Conservation (phyloP, 2,888 invertebrate species). For the Perdita meconis region DNA sequence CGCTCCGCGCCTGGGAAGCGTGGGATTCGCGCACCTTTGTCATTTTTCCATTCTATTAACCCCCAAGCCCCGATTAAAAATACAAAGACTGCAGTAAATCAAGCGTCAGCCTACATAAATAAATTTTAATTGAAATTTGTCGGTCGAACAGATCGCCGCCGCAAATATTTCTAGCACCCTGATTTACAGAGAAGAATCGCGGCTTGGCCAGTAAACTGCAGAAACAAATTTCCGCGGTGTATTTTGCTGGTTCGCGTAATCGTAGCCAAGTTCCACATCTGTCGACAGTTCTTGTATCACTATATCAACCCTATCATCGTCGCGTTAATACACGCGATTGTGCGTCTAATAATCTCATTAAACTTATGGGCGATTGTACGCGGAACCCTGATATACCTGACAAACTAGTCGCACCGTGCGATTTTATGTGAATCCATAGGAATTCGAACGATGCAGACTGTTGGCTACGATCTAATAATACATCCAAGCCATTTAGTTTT, state of each 20-base stretch:
- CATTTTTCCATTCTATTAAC: not conserved
- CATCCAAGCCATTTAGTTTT: slow-evolving; percentile 33
- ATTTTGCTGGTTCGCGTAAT: slow-evolving; percentile 37
- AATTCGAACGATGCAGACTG: slow-evolving; percentile 32
- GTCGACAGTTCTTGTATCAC: slow-evolving; percentile 57
- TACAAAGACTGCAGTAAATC: slow-evolving; percentile 8
- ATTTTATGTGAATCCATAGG: slow-evolving; percentile 37
- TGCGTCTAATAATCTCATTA: slow-evolving; percentile 59
- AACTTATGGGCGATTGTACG: slow-evolving; percentile 30
- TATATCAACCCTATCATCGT: slow-evolving; percentile 49
- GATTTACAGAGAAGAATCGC: slow-evolving; percentile 43
- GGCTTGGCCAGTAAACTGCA: slow-evolving; percentile 36
- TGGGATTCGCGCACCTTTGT: not conserved
- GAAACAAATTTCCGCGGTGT: slow-evolving; percentile 58
- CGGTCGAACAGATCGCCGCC: slow-evolving; percentile 10
- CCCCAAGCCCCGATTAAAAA: not conserved
- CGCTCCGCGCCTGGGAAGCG: not conserved
- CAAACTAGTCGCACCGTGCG: slow-evolving; percentile 6
- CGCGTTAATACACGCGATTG: slow-evolving; percentile 43
- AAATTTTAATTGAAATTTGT: slow-evolving; percentile 22
- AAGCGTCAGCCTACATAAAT: slow-evolving; percentile 2
- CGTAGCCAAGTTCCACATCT: slow-evolving; percentile 59
- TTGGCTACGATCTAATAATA: slow-evolving; percentile 61
- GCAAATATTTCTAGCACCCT: slow-evolving; percentile 15
- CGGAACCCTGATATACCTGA: slow-evolving; percentile 8